Evolutionary conservation across 2,888 invertebrate species (phyloP).

Genomic region (Drosophila tripunctata): DNA sequence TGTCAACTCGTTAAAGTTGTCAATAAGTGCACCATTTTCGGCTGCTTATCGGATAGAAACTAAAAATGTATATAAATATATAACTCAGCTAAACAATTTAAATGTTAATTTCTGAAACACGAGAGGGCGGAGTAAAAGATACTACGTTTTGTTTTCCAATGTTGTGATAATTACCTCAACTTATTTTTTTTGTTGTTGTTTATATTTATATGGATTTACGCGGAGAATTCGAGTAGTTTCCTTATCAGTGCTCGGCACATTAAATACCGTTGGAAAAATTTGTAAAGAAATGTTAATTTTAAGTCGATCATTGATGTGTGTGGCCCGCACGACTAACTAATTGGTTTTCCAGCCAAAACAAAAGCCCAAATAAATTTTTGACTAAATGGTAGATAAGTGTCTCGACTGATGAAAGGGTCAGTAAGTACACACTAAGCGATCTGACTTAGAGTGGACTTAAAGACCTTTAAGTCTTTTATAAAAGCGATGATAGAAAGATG

Average conservation of each 20-base stretch:
- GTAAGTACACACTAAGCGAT: too few species aligned
- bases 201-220: conserved; percentile 7
- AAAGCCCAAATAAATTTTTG: conserved; percentile 65
- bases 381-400: conserved; percentile 65
- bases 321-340: conserved; percentile 69
- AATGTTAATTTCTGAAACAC: conserved; percentile 64
- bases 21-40: conserved; percentile 81
- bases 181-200: conserved; percentile 53
- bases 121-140: conserved; percentile 3
- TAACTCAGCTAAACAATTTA: conserved; percentile 60
- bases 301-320: conserved; percentile 39
- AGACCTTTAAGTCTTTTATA: neutral
- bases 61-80: conserved; percentile 37
- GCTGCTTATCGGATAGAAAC: conserved; percentile 58
- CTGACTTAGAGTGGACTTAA: too few species aligned
- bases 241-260: conserved; percentile 63
- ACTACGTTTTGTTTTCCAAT: conserved; percentile 69
- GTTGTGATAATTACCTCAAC: conserved; percentile 73
- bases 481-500: neutral
- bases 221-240: conserved; percentile 38
- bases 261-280: conserved; percentile 75
- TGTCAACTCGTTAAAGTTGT: conserved; percentile 72
- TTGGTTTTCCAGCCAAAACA: conserved; percentile 55
- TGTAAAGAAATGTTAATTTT: conserved; percentile 72
- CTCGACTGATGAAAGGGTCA: neutral